Conservation (phyloP, 2,888 invertebrate species). For the Hetaerina titia region DNA sequence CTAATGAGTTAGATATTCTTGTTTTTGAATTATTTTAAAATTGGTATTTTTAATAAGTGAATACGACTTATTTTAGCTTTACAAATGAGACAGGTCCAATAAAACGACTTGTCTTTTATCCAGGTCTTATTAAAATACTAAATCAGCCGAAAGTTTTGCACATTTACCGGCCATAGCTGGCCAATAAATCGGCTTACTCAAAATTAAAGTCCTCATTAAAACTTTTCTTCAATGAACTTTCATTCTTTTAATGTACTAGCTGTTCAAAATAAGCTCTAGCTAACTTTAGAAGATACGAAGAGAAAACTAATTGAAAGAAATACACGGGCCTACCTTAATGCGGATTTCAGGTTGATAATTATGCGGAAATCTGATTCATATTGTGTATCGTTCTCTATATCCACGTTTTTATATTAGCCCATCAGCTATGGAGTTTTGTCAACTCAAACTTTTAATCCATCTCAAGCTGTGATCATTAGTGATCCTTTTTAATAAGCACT, state of each 20-base stretch:
- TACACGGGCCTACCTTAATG: background rate
- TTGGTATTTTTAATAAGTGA: too few species aligned
- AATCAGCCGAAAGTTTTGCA: background rate
- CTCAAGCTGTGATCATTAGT: too few species aligned
- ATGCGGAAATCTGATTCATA: background rate
- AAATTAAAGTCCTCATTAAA: slow-evolving; percentile 45
- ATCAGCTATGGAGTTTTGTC: too few species aligned
- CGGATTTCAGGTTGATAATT: background rate
- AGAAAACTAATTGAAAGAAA: slow-evolving; percentile 44
- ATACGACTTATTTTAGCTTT: background rate
- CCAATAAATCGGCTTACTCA: background rate
- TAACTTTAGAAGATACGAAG: background rate
- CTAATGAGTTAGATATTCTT: too few species aligned
- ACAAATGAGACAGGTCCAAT: background rate
- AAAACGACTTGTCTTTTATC: background rate
- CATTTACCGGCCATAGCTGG: background rate
- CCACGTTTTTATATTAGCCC: too few species aligned
- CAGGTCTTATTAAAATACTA: background rate
- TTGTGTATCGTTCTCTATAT: too few species aligned
- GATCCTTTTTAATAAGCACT: too few species aligned
- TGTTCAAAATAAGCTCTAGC: background rate
- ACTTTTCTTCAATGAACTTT: background rate
- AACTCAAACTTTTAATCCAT: too few species aligned
- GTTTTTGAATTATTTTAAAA: too few species aligned
- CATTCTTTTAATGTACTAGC: background rate